Percentiles rank a stretch among this genome's conserved stretches.
These are phyloP conservation scores for Channa argus DNA, from an alignment of 2,113 vertebrate genomes.

Conservation along the genomic window DNA sequence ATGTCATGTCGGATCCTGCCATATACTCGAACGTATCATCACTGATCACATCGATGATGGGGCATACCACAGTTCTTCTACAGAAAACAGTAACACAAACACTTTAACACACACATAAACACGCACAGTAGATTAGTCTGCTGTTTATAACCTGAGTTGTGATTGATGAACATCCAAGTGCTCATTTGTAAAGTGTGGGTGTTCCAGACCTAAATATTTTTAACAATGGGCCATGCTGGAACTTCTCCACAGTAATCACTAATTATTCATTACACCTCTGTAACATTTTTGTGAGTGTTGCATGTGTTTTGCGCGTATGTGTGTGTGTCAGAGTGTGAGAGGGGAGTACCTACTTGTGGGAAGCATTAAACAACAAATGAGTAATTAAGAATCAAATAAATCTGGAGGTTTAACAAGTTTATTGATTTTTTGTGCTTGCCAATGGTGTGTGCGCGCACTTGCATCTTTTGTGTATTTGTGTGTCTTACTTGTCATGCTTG, in stretches of 20 bases:
- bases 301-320: conserved; percentile 12
- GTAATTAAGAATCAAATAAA: conserved; percentile 77
- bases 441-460: conserved; percentile 21
- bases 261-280: conserved; percentile 8
- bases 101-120: conserved; percentile 4
- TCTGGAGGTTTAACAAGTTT: conserved; percentile 63
- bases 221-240: conserved; percentile 8
- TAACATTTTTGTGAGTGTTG: not conserved
- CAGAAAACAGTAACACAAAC: conserved; percentile 19
- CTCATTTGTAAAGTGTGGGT: conserved; percentile 33
- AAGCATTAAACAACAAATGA: conserved; percentile 60
- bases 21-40: conserved; percentile 99
- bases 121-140: not conserved
- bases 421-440: conserved; percentile 59
- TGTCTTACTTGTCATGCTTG: conserved; percentile 92
- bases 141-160: conserved; percentile 1
- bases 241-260: conserved; percentile 34
- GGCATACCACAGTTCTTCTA: conserved; percentile 97
- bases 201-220: conserved; percentile 26
- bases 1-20: conserved; percentile 99
- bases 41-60: conserved; percentile 98
- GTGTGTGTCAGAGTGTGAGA: not conserved
- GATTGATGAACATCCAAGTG: conserved; percentile 31
- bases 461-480: conserved; percentile 22
- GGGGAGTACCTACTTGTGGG: conserved; percentile 25